Percentiles rank a stretch among this genome's conserved stretches.
phyloP scores from a whole-genome alignment of 2,888 invertebrate genomes.

The Andrena praecox region DNA sequence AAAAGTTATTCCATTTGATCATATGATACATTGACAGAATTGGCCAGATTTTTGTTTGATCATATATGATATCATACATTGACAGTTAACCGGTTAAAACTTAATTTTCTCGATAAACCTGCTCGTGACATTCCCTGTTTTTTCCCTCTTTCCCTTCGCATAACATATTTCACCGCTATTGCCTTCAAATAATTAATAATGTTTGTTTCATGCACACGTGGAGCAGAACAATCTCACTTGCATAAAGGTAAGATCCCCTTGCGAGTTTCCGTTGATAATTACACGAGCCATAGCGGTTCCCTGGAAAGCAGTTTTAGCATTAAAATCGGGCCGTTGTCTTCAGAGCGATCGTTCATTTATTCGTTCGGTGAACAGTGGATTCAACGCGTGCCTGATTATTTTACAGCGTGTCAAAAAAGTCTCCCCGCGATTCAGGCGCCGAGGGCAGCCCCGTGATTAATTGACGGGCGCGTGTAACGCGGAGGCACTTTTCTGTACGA shows the following conservation, averaged over 20 bases:
- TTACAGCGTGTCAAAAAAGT: not conserved
- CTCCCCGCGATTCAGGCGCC: not conserved
- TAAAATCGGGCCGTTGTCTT: not conserved
- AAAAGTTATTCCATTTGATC: too few relatives aligned
- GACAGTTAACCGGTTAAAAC: too few relatives aligned
- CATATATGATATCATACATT: too few relatives aligned
- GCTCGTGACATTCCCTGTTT: too few relatives aligned
- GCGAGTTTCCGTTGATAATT: not conserved
- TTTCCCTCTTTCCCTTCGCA: too few relatives aligned
- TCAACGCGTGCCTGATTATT: not conserved
- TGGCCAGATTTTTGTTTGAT: too few relatives aligned
- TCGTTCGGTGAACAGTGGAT: slow-evolving; percentile 11
- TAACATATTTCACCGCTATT: not conserved
- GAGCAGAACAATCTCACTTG: slow-evolving; percentile 90
- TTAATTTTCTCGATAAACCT: too few relatives aligned
- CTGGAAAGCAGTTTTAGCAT: not conserved
- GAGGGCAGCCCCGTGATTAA: not conserved
- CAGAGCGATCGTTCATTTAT: slow-evolving; percentile 34
- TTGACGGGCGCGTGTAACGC: not conserved
- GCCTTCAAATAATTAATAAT: not conserved
- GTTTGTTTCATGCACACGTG: slow-evolving; percentile 55
- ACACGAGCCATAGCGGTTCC: not conserved
- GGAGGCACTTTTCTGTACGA: not conserved
- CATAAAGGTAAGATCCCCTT: slow-evolving; percentile 87
- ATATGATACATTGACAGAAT: too few relatives aligned